Evolutionary conservation across 2,113 vertebrate species (phyloP), one percentile per base, ranked within the genome.

Genomic region (Brachyistius frenatus): DNA sequence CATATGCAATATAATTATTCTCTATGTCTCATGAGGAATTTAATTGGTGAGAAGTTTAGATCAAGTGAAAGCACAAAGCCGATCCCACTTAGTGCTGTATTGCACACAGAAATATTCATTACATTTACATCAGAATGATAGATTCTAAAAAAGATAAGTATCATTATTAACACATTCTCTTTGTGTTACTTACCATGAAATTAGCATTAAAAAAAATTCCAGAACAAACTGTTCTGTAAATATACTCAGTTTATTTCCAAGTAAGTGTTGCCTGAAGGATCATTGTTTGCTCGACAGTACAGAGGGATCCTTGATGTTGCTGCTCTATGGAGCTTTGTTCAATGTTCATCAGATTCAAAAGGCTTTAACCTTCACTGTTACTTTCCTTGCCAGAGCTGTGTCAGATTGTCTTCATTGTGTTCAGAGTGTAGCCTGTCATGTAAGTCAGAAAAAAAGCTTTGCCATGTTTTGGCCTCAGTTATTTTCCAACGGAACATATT

Each of bases 1-100:
- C 76, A 68, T 37, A 83, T 69, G 36, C 56, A 70, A 35, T 64
- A 63, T 58, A 69, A 55, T 33, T 77, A 16, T n/a, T 47, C 60
- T 69, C 9, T 3, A n/a, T 79, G 61, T 79, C 81, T 76, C 5
- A 56, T 57, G 32, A 55, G 13, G 16, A 47, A 66, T 69, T 66
- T 36, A 47, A 60, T 16, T 33, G 37, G 10, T 23, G 55, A 76
- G 1, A 31, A 32, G 37, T 35, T 80, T 39, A 61, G 75, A 23
- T 58, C 11, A 73, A 55, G 67, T 54, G 13, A 81, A 76, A 81
- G 52, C 75, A 82, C 70, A 83, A 80, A 79, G 41, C 9, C 0
- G 8, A 65, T 65, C 54, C 56, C 31, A 64, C 35, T 36, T 47
- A 75, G 32, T 33, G 55, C 56, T 82, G 55, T 60, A 44, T 66